Evolutionary conservation across 2,797 vertebrate species (phyloP), one percentile per base, ranked within the genome.

Genomic region (Philypnodon macrostomus): DNA sequence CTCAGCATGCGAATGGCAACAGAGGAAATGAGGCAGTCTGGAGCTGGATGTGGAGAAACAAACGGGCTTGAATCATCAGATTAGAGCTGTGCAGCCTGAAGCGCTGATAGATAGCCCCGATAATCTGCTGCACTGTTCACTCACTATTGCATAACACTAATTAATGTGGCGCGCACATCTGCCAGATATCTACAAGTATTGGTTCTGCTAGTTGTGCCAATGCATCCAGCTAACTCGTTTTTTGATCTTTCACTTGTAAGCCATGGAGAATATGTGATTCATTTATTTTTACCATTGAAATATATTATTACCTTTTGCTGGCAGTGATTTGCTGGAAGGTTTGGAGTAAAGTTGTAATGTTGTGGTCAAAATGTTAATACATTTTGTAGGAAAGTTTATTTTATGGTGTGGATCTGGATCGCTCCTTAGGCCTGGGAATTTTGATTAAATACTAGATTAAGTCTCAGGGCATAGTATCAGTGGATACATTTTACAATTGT

Each of bases 121-220:
- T 85, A 84, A 87, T 85, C 58, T 36, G 52, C 63, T 30, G 67
- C 61, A 17, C 65, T 52, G 18, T 77, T 79, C 64, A 77, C 58
- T 36, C 58, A 53, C 26, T 63, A 53, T 80, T 83, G 61, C 73
- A 19, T 76, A 80, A 84, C 67, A 59, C 53, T 31, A 49, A 71
- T 73, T 70, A 60, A 68, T 36, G 60, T 46, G 61, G 51, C 61
- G 37, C 52, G 66, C 47, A 75, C 65, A 78, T 78, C 68, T 78
- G 65, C 54, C 67, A 63, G 60, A 63, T 49, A 51, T 74, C 57
- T 52, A 12, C 7, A 41, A 63, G 27, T 35, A 8, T 47, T 38
- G 1, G 17, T 30, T 14, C 26, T 24, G 15, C 1, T 57, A 29
- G 10, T 4, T 67, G 57, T 63, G 53, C 49, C 35, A 54, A 21